These are phyloP conservation scores for Progne subis DNA, from an alignment of 2,113 vertebrate genomes.

Conservation along the genomic window DNA sequence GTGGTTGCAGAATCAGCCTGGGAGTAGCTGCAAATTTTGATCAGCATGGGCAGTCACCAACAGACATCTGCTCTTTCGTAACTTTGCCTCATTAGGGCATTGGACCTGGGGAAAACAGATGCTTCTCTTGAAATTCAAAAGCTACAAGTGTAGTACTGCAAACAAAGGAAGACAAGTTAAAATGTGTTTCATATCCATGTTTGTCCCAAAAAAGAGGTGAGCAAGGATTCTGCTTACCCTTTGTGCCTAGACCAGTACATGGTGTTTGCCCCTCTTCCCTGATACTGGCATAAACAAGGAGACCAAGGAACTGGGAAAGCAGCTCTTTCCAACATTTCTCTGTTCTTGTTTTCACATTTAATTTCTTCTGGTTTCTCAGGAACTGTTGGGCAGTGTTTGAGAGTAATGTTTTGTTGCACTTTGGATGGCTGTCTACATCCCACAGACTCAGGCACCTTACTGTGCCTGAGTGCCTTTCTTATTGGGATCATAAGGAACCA, in stretches of 20 bases:
- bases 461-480: background rate
- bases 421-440: background rate
- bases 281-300: background rate
- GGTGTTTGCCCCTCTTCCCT: background rate
- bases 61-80: background rate
- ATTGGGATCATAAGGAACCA: background rate
- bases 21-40: background rate
- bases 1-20: background rate
- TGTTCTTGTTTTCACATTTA: background rate
- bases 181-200: background rate
- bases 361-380: background rate
- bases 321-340: background rate
- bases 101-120: background rate
- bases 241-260: background rate
- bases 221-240: background rate
- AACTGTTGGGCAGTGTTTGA: background rate
- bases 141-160: background rate
- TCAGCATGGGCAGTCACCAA: background rate
- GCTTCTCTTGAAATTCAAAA: background rate
- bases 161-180: background rate
- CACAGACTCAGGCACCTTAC: background rate
- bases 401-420: background rate
- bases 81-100: background rate
- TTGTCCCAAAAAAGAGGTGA: background rate
- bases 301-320: background rate